A percentile compares a stretch with the other conserved stretches of the same genome.
Conservation (phyloP, 1,140 invertebrate genomes). For the Subanguina moxae region DNA sequence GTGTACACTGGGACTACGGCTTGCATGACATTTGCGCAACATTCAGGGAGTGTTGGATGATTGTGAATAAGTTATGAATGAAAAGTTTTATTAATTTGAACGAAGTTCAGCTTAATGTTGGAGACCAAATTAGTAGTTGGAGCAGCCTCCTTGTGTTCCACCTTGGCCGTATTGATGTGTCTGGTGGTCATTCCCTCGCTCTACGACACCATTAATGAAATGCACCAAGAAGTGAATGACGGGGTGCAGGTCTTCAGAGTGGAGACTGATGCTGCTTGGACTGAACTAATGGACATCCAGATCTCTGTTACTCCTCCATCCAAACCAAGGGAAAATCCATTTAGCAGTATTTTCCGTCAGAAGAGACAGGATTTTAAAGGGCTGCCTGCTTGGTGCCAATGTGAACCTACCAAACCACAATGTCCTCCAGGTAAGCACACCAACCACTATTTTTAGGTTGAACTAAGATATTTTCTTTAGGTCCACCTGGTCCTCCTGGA, state of each 20-base stretch:
- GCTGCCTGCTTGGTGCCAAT: conserved; percentile 45
- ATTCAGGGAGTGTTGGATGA: too few relatives aligned
- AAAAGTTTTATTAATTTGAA: too few relatives aligned
- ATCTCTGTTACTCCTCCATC: conserved; percentile 38
- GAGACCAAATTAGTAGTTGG: conserved; percentile 37
- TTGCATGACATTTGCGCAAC: too few relatives aligned
- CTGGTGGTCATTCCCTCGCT: conserved; percentile 34
- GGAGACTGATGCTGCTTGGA: conserved; percentile 49
- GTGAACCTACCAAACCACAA: conserved; percentile 42
- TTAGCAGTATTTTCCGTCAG: conserved; percentile 39
- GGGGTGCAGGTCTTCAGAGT: conserved; percentile 45
- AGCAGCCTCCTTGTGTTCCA: conserved; percentile 33
- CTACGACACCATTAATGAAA: conserved; percentile 33
- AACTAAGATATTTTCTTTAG: too few relatives aligned
- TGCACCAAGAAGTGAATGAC: conserved; percentile 32
- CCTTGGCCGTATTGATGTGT: conserved; percentile 29
- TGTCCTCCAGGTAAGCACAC: conserved; percentile 39
- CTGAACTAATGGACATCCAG: conserved; percentile 46
- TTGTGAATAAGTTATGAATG: too few relatives aligned
- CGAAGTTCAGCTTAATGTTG: conserved; percentile 10
- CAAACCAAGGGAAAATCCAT: conserved; percentile 34
- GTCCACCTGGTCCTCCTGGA: conserved; percentile 40
- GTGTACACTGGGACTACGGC: too few relatives aligned
- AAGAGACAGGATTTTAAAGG: conserved; percentile 37
- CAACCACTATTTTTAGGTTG: not conserved